phyloP scores from a whole-genome alignment of 2,888 invertebrate species.

The Chaetoderma sp. region DNA sequence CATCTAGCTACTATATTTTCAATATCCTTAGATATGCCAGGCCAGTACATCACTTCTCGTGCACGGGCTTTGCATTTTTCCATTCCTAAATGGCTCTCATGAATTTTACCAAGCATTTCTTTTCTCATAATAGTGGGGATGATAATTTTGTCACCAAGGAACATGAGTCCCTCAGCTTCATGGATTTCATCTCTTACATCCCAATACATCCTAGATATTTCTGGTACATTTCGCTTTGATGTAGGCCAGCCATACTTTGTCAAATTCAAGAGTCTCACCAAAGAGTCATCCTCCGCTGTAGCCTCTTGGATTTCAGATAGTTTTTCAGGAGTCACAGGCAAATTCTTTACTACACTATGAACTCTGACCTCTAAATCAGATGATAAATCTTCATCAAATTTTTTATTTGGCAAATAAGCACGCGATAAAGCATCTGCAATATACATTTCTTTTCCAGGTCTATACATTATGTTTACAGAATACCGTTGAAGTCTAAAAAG shows the following conservation, averaged over 20 bases:
- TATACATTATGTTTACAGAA: conserved; percentile 18
- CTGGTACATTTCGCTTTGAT: too few relatives aligned
- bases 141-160: conserved; percentile 16
- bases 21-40: too few relatives aligned
- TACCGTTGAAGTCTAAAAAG: conserved; percentile 26
- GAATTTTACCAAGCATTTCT: conserved; percentile 11
- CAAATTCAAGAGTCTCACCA: too few relatives aligned
- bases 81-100: conserved; percentile 24
- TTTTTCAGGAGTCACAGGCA: neutral
- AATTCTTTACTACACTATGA: neutral
- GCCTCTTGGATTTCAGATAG: neutral
- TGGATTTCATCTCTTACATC: conserved; percentile 18
- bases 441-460: conserved; percentile 35
- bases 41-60: conserved; percentile 25
- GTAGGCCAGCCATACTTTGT: too few relatives aligned
- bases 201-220: too few relatives aligned
- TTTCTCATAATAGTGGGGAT: conserved; percentile 6
- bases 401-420: conserved; percentile 16
- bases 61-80: conserved; percentile 26
- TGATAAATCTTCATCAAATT: too few relatives aligned
- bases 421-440: conserved; percentile 40
- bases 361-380: too few relatives aligned
- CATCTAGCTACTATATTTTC: too few relatives aligned
- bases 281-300: neutral
- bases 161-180: conserved; percentile 7